Base-by-base conservation (phyloP, 1,140 invertebrate genomes). In the Metaphire vulgaris region DNA sequence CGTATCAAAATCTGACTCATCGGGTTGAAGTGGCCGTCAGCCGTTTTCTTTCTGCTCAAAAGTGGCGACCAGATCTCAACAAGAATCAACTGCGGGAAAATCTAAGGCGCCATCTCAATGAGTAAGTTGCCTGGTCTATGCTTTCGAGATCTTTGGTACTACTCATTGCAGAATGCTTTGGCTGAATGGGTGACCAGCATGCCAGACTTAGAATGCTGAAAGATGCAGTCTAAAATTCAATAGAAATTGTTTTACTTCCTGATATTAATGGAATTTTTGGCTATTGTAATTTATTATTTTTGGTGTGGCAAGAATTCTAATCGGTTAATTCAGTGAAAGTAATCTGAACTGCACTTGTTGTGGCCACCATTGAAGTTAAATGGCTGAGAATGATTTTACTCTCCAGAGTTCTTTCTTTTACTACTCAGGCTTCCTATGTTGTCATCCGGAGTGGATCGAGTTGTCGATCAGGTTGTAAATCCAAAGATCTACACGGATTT, bases 381-480 rank as follows among this genome's bases (percentile, higher is more conserved):
- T n/a, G n/a, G n/a, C n/a, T n/a, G n/a, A n/a, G n/a, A n/a, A n/a
- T n/a, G n/a, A n/a, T n/a, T n/a, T n/a, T n/a, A n/a, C n/a, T n/a
- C n/a, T n/a, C n/a, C n/a, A n/a, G n/a, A n/a, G n/a, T n/a, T n/a
- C n/a, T n/a, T n/a, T n/a, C n/a, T n/a, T n/a, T n/a, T n/a, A n/a
- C n/a, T n/a, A n/a, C n/a, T n/a, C 85, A 94, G 93, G 81, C 91
- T 91, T 77, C 91, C 91, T 68, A 92, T 92, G 85, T 85, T 95
- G 77, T 90, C 92, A 78, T 90, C 86, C 87, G 95, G 95, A 29
- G 92, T 97, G 1, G 94, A 96, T 84, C 89, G 94, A 79, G 95
- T 98, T 77, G 93, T 97, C 0, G 94, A 97, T 85, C 95, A 97
- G 89, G 93, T 96, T 0, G 93, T 97, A 0, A 95, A 96, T 86